Evolutionary conservation across 2,113 vertebrate species (phyloP).

Genomic region (Rhinoderma darwinii): DNA sequence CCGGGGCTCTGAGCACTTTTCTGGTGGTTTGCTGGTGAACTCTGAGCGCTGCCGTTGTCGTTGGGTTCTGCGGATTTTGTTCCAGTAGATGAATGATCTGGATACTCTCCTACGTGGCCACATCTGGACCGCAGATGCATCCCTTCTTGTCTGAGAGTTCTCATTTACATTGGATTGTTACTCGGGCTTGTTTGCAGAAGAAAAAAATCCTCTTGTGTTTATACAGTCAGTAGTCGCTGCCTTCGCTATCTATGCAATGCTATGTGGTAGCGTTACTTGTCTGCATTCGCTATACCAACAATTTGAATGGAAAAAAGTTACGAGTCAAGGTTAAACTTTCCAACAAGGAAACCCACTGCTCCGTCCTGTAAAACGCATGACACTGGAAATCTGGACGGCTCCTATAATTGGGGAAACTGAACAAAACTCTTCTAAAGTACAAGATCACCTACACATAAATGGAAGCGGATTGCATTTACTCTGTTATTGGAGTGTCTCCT

Average conservation of each 20-base stretch:
- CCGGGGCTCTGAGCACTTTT: neutral
- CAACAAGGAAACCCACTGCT: neutral
- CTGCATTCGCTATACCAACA: neutral
- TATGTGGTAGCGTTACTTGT: neutral
- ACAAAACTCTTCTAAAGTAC: too few relatives aligned
- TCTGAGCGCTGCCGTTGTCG: neutral
- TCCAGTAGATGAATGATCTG: neutral
- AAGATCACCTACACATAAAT: too few relatives aligned
- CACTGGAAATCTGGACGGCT: too few relatives aligned
- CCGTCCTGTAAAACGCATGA: neutral
- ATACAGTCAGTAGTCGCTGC: neutral
- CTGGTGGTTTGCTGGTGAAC: neutral
- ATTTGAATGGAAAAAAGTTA: neutral
- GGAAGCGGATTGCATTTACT: too few relatives aligned
- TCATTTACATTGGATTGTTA: neutral
- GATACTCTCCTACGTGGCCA: constrained; percentile 24
- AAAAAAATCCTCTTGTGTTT: neutral
- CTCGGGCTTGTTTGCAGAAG: neutral
- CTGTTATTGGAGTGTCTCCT: too few relatives aligned
- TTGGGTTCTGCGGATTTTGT: neutral
- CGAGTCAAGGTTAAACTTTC: too few relatives aligned
- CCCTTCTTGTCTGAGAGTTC: neutral
- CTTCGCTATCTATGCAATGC: neutral
- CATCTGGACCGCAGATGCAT: constrained; percentile 17
- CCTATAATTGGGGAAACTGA: too few relatives aligned